Percentiles rank a stretch among this genome's conserved stretches.
phyloP scores from a whole-genome alignment of 2,113 vertebrate species.

The Paraplagusia blochii region DNA sequence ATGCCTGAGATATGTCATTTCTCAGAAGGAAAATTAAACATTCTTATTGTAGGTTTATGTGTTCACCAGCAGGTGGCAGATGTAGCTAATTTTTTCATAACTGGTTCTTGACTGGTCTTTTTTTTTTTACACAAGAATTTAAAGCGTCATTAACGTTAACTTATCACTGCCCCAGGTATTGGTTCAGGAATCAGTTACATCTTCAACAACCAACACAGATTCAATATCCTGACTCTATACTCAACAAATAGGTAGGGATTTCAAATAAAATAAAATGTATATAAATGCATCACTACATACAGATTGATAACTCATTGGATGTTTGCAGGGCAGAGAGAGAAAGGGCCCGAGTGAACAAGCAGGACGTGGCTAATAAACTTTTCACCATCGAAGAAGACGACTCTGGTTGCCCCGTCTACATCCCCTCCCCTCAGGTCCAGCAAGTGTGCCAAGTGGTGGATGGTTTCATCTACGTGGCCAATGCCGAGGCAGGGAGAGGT shows the following conservation, averaged over 20 bases:
- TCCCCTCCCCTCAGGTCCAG: slow-evolving; percentile 83
- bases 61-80: slow-evolving; percentile 38
- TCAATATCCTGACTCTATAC: slow-evolving; percentile 70
- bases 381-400: slow-evolving; percentile 77
- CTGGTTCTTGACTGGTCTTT: no score
- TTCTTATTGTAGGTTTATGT: slow-evolving; percentile 6
- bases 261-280: background rate
- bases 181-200: slow-evolving; percentile 70
- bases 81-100: background rate
- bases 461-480: slow-evolving; percentile 93
- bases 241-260: slow-evolving; percentile 61
- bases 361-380: slow-evolving; percentile 82
- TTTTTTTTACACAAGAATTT: background rate
- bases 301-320: slow-evolving; percentile 5
- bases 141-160: background rate
- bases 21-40: no score
- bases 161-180: slow-evolving; percentile 43
- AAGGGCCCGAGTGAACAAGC: slow-evolving; percentile 80
- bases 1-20: no score
- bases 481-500: slow-evolving; percentile 85
- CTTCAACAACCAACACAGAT: slow-evolving; percentile 66
- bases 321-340: slow-evolving; percentile 84
- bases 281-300: no score
- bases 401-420: slow-evolving; percentile 65
- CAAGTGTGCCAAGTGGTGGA: slow-evolving; percentile 86